phyloP scores from a whole-genome alignment of 1,140 invertebrate species.

The Drosophila quadrilineata region DNA sequence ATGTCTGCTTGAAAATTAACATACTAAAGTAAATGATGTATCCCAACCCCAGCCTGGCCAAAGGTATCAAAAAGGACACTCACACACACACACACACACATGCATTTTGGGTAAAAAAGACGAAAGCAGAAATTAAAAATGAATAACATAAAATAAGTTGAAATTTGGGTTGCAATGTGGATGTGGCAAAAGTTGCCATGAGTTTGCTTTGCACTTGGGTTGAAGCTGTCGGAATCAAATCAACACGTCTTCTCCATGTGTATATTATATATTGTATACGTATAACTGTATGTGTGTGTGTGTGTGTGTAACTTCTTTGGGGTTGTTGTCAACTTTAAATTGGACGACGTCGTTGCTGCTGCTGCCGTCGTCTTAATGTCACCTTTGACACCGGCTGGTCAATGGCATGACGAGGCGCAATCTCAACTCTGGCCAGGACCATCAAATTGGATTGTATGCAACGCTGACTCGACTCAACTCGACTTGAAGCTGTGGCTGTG shows the following conservation, averaged over 20 bases:
- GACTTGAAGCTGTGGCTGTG: slow-evolving; percentile 31
- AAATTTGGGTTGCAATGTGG: slow-evolving; percentile 4
- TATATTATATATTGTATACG: not conserved
- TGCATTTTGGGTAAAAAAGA: slow-evolving; percentile 24
- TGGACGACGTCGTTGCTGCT: too few species aligned
- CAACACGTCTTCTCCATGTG: slow-evolving; percentile 22
- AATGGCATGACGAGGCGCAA: slow-evolving; percentile 26
- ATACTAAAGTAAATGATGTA: slow-evolving; percentile 63
- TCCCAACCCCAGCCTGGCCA: not conserved
- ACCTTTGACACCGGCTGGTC: slow-evolving; percentile 47
- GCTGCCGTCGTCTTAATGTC: slow-evolving; percentile 34
- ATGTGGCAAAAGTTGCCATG: not conserved
- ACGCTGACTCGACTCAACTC: too few species aligned
- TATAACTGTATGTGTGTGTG: not conserved
- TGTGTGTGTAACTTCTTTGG: not conserved
- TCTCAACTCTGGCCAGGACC: not conserved
- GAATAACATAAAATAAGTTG: slow-evolving; percentile 55
- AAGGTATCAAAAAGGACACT: slow-evolving; percentile 5
- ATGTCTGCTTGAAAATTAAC: too few species aligned
- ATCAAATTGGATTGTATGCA: slow-evolving; percentile 25
- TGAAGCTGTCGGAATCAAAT: slow-evolving; percentile 28
- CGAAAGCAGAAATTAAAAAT: slow-evolving; percentile 56
- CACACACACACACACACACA: slow-evolving; percentile 15
- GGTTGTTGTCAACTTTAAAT: slow-evolving; percentile 19
- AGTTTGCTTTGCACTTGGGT: slow-evolving; percentile 8